Evolutionary conservation across 1,140 invertebrate species (phyloP), one percentile per base, ranked within the genome.

Genomic region (Neuroterus valhalla): DNA sequence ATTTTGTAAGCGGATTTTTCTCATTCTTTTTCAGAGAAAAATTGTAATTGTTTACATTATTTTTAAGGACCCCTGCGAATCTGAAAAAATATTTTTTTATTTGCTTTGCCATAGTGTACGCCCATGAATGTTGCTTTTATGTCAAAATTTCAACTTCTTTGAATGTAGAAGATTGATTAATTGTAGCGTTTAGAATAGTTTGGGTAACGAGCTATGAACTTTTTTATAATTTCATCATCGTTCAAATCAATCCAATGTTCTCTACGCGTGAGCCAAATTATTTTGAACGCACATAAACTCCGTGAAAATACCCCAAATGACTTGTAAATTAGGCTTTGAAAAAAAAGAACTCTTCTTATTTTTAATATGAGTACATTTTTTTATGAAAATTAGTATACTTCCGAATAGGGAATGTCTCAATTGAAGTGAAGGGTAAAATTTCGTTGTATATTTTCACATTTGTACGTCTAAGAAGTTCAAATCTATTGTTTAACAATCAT

Each of bases 361-460:
- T 52, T 52, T 52, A 52, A 52, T 23, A 17, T 52, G 12, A 52
- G 21, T 23, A 52, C 10, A 17, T 52, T 52, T 52, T 26, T 19
- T 52, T 0, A 52, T 21, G n/a, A 50, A 50, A 52, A 2, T 52
- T 50, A 50, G 48, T 50, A 19, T 50, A 19, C 21, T 26, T 26
- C 21, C 48, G 48, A 50, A 19, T 50, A 50, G 17, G 17, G 11
- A 4, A 50, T 15, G 10, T 5, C 21, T 50, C 17, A 50, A 26
- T 31, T 0, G 1, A 38, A 38, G 31, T 38, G 19, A 19, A 23
- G 19, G 23, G 3, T 52, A 23, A 52, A 52, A 52, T 52, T 52
- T 52, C 23, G 21, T 52, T 52, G 19, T 52, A 26, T 52, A 52
- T 52, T 52, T 52, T 52, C 50, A 52, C 50, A 52, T 21, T 52